These are phyloP conservation scores for Pachyrhynchus sulphureomaculatus DNA, from an alignment of 1,140 invertebrate genomes.

Conservation along the genomic window DNA sequence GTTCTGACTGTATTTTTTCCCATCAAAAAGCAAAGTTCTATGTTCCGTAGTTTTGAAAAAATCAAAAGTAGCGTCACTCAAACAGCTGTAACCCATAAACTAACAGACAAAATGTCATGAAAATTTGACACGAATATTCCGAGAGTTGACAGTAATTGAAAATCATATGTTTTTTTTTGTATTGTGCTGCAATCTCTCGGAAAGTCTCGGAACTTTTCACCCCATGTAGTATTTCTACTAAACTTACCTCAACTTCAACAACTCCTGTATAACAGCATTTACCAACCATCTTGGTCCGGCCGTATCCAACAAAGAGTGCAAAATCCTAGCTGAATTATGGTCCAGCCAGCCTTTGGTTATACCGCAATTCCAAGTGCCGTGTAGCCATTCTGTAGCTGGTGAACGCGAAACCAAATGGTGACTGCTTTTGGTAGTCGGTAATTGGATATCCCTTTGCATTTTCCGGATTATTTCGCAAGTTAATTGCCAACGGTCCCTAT, in stretches of 20 bases:
- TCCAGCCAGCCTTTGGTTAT: conserved; percentile 76
- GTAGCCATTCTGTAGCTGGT: conserved; percentile 75
- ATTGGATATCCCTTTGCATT: conserved; percentile 82
- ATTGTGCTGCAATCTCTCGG: no score
- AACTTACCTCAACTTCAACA: conserved; percentile 56
- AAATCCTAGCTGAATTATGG: conserved; percentile 73
- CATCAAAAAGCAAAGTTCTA: no score
- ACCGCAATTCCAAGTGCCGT: conserved; percentile 55
- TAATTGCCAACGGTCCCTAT: conserved; percentile 57
- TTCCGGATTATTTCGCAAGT: conserved; percentile 84
- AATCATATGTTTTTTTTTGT: no score
- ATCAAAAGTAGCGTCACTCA: no score
- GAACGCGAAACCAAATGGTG: conserved; percentile 70
- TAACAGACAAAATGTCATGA: no score
- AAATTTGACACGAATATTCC: no score
- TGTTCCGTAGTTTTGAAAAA: no score
- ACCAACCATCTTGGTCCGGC: conserved; percentile 87
- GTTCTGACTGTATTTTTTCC: no score
- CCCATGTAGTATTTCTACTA: no score
- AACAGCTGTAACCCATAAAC: no score
- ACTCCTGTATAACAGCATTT: conserved; percentile 67
- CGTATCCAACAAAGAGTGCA: conserved; percentile 82
- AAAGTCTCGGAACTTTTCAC: no score
- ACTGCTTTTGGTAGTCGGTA: conserved; percentile 67
- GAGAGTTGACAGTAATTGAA: no score